Conservation (phyloP, 2,888 invertebrate genomes). For the Phorcus lineatus region DNA sequence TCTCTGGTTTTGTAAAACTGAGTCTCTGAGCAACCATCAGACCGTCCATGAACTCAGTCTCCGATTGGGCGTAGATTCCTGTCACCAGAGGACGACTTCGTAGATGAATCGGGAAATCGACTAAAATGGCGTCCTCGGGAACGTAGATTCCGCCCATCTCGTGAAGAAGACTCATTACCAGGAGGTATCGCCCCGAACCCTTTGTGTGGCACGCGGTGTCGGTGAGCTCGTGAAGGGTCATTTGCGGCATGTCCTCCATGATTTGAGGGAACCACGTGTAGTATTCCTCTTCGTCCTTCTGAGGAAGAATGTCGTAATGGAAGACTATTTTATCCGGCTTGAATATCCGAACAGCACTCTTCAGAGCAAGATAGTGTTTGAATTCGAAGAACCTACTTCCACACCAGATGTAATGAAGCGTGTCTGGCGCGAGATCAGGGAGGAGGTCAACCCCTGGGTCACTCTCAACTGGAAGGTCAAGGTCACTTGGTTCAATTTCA, state of each 20-base stretch:
- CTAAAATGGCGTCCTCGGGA: conserved; percentile 33
- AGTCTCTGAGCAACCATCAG: conserved; percentile 17
- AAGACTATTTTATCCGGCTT: conserved; percentile 30
- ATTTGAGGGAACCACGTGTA: conserved; percentile 34
- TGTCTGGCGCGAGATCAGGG: background rate
- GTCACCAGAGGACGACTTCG: conserved; percentile 22
- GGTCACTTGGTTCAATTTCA: background rate
- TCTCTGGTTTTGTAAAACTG: conserved; percentile 7
- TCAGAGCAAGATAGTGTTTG: conserved; percentile 34
- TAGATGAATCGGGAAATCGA: conserved; percentile 22
- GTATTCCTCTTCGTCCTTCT: conserved; percentile 30
- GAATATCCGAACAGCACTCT: conserved; percentile 30
- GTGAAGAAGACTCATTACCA: conserved; percentile 29
- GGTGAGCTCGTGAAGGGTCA: conserved; percentile 24
- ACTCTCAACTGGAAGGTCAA: background rate
- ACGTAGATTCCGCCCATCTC: conserved; percentile 36
- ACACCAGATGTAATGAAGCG: conserved; percentile 37
- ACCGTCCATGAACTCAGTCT: conserved; percentile 30
- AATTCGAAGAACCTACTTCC: conserved; percentile 32
- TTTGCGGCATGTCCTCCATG: conserved; percentile 3
- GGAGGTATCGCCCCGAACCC: conserved; percentile 21
- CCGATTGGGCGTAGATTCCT: conserved; percentile 18
- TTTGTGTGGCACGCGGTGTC: conserved; percentile 10
- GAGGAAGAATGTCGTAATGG: conserved; percentile 29
- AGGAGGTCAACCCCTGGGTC: background rate